Evolutionary conservation across 2,797 vertebrate species (phyloP).

Genomic region (Xiphophorus birchmanni): DNA sequence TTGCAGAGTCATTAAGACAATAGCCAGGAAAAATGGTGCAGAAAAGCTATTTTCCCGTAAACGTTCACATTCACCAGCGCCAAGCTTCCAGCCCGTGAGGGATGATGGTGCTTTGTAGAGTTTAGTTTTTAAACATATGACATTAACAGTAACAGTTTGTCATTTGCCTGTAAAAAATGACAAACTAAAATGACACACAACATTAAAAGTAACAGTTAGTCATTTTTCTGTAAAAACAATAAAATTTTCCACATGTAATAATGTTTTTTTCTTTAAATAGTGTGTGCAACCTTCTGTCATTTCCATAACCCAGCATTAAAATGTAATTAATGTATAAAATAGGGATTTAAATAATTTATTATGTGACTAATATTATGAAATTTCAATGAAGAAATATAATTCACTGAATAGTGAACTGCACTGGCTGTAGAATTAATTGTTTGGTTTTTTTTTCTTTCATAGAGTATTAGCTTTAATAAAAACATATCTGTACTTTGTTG

Average conservation of each 20-base stretch:
- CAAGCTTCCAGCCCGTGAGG: slow-evolving; percentile 25
- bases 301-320: background rate
- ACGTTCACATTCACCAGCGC: slow-evolving; percentile 20
- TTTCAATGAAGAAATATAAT: slow-evolving; percentile 13
- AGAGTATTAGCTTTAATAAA: slow-evolving; percentile 43
- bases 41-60: slow-evolving; percentile 22
- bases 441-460: slow-evolving; percentile 3
- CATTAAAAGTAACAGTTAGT: slow-evolving; percentile 7
- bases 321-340: background rate
- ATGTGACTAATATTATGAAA: slow-evolving; percentile 1
- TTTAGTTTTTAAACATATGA: slow-evolving; percentile 25
- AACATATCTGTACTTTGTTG: slow-evolving; percentile 13
- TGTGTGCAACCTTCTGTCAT: background rate
- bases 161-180: background rate
- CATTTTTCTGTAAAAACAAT: background rate
- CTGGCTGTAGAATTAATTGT: slow-evolving; percentile 39
- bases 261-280: background rate
- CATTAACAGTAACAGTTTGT: slow-evolving; percentile 3
- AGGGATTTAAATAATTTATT: slow-evolving; percentile 3
- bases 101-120: background rate
- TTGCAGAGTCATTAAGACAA: slow-evolving; percentile 31
- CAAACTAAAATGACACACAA: background rate
- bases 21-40: slow-evolving; percentile 32
- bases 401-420: slow-evolving; percentile 33
- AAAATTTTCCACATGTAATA: background rate